Conservation (phyloP, 64 coral and sea anemone species). For the Stichodactyla helianthus region DNA sequence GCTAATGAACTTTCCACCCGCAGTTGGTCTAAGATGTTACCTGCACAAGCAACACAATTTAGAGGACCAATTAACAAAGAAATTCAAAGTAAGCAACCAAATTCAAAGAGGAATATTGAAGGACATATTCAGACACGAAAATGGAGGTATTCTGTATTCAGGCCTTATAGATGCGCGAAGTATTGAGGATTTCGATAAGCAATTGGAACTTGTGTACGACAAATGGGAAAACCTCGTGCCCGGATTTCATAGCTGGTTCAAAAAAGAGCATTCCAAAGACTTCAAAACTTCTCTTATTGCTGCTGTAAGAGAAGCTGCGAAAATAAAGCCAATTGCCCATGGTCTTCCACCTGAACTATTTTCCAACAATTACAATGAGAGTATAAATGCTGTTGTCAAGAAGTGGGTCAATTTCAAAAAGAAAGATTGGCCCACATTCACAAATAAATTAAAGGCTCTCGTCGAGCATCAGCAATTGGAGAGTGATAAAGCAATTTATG, state of each 20-base stretch:
- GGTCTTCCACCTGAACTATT: constrained; percentile 21
- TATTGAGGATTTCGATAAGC: constrained; percentile 13
- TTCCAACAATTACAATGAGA: constrained; percentile 7
- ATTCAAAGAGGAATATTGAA: too few species aligned
- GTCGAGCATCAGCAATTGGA: neutral
- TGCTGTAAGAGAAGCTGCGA: neutral
- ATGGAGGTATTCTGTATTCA: neutral
- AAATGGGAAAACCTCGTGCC: constrained; percentile 1
- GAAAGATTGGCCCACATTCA: constrained; percentile 8
- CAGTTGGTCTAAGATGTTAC: constrained; percentile 32
- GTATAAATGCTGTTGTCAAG: constrained; percentile 27
- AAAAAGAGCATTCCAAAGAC: neutral
- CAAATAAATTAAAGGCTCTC: constrained; percentile 8
- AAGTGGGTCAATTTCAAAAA: constrained; percentile 31
- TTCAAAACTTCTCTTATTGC: constrained; percentile 16
- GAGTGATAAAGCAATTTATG: neutral
- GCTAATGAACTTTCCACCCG: constrained; percentile 2
- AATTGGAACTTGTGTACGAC: neutral
- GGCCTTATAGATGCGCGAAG: constrained; percentile 24
- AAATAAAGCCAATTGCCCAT: constrained; percentile 1
- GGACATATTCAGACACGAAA: too few species aligned
- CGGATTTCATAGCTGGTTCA: neutral
- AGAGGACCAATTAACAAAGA: constrained; percentile 16
- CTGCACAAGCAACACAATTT: constrained; percentile 29
- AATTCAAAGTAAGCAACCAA: too few species aligned